Conservation (phyloP, 1,140 invertebrate species). For the Melitaea cinxia region DNA sequence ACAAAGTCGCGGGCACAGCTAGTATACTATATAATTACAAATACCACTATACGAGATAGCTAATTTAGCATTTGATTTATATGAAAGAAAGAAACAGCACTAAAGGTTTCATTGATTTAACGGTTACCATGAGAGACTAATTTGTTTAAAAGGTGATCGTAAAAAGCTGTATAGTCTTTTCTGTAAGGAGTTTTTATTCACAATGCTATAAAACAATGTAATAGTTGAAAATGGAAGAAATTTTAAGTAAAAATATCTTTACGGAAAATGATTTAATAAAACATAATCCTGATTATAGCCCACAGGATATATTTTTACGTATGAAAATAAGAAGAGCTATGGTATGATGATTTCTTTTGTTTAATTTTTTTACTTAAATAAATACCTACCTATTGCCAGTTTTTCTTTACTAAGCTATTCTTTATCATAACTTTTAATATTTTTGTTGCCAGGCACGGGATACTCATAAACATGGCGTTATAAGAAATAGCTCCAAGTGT, state of each 20-base stretch:
- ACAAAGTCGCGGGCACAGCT: too few species aligned
- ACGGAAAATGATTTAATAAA: slow-evolving; percentile 40
- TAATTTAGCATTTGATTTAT: background rate
- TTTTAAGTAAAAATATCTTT: slow-evolving; percentile 49
- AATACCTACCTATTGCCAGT: too few species aligned
- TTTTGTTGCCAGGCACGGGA: slow-evolving; percentile 44
- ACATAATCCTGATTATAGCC: slow-evolving; percentile 47
- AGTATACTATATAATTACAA: too few species aligned
- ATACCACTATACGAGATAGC: background rate
- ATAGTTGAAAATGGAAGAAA: slow-evolving; percentile 46
- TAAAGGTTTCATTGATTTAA: slow-evolving; percentile 28
- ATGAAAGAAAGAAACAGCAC: background rate
- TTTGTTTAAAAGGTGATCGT: background rate
- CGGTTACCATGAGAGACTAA: slow-evolving; percentile 12
- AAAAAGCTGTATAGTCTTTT: too few species aligned
- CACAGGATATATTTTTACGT: slow-evolving; percentile 40
- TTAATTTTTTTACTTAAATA: background rate
- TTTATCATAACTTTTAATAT: background rate
- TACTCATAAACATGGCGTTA: slow-evolving; percentile 36
- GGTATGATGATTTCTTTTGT: slow-evolving; percentile 23
- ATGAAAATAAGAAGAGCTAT: slow-evolving; percentile 44
- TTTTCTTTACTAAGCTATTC: too few species aligned
- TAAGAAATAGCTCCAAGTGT: slow-evolving; percentile 15
- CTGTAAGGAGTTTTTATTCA: background rate
- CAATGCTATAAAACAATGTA: background rate